Evolutionary conservation across 2,888 invertebrate genomes (phyloP).

Genomic region (Andrena marginata): DNA sequence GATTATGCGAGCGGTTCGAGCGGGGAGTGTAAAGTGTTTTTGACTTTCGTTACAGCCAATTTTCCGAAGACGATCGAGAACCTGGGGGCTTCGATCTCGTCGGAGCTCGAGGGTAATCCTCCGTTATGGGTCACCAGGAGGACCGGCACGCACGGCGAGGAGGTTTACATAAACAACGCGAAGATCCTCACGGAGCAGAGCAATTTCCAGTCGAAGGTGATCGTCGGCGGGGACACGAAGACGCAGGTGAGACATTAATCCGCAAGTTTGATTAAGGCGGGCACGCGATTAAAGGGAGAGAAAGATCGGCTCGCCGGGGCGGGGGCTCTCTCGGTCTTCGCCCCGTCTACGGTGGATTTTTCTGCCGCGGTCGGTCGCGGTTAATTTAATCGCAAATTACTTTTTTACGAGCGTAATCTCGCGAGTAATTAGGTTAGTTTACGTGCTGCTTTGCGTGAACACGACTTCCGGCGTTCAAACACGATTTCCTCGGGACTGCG

Average conservation of each 20-base stretch:
- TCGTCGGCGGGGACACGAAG: conserved; percentile 84
- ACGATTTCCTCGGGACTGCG: conserved; percentile 51
- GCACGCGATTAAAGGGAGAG: neutral
- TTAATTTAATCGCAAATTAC: conserved; percentile 61
- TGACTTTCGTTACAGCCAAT: conserved; percentile 88
- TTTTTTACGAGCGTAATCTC: conserved; percentile 58
- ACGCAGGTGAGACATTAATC: conserved; percentile 86
- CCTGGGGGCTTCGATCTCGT: conserved; percentile 90
- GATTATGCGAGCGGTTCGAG: neutral
- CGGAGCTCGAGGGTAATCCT: conserved; percentile 94
- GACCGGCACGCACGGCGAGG: conserved; percentile 86
- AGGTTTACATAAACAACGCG: conserved; percentile 95
- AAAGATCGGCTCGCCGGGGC: neutral
- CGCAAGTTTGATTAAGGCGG: neutral
- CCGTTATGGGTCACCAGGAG: conserved; percentile 93
- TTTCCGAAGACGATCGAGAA: conserved; percentile 90
- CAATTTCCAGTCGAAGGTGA: conserved; percentile 88
- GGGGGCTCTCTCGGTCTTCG: neutral
- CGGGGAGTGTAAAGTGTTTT: neutral
- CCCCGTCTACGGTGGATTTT: neutral
- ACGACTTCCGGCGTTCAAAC: conserved; percentile 53
- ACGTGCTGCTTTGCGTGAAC: conserved; percentile 41
- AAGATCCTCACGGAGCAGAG: conserved; percentile 90
- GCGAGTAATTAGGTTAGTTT: conserved; percentile 57
- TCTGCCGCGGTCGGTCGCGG: neutral